These are phyloP conservation scores for Clupea harengus DNA, from an alignment of 2,113 vertebrate genomes.

Conservation along the genomic window DNA sequence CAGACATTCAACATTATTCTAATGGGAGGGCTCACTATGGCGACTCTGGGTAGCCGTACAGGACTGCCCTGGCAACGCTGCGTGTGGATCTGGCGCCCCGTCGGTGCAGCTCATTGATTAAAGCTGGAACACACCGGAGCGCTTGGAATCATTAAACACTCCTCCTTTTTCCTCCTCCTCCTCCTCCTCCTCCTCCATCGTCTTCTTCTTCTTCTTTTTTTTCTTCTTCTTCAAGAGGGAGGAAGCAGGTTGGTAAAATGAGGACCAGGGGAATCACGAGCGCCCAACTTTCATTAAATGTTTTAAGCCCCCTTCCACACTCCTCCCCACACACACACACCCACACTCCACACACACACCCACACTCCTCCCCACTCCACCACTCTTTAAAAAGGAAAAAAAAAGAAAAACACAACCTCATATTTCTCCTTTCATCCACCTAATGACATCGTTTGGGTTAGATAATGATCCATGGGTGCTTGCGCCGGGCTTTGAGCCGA, in stretches of 20 bases:
- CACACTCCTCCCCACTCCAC: neutral
- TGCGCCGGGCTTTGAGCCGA: neutral
- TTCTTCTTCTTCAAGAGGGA: slow-evolving; percentile 29
- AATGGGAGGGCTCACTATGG: slow-evolving; percentile 69
- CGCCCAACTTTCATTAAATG: slow-evolving; percentile 62
- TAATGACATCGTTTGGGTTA: slow-evolving; percentile 54
- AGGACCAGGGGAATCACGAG: slow-evolving; percentile 57
- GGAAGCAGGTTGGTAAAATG: slow-evolving; percentile 43
- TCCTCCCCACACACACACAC: neutral
- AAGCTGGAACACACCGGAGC: slow-evolving; percentile 59
- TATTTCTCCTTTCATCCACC: slow-evolving; percentile 48
- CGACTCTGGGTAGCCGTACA: slow-evolving; percentile 64
- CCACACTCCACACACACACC: neutral
- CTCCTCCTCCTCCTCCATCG: slow-evolving; percentile 17
- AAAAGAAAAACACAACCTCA: neutral
- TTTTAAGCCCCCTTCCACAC: slow-evolving; percentile 29
- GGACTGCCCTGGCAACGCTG: slow-evolving; percentile 63
- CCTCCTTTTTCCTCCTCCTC: slow-evolving; percentile 35
- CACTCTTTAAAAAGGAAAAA: neutral
- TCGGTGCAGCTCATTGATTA: slow-evolving; percentile 70
- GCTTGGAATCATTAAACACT: slow-evolving; percentile 69
- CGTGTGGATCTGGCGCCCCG: slow-evolving; percentile 61
- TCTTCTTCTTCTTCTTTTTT: neutral
- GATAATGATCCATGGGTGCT: slow-evolving; percentile 46
- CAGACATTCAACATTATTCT: slow-evolving; percentile 71